Evolutionary conservation across 1,140 invertebrate species (phyloP).

Genomic region (Nomia melanderi): DNA sequence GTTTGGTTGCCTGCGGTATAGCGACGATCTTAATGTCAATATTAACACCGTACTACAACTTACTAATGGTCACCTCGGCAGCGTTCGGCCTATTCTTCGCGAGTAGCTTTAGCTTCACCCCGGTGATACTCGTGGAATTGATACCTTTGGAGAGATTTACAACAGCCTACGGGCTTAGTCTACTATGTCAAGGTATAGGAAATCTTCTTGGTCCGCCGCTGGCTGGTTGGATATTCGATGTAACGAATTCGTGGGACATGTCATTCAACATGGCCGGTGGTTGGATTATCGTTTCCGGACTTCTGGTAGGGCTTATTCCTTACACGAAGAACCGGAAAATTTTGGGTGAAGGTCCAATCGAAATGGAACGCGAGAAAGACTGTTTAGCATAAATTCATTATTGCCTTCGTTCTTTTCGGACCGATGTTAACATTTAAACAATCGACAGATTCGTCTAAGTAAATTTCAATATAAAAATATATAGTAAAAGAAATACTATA

Average conservation of each 20-base stretch:
- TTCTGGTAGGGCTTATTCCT: constrained; percentile 86
- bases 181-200: constrained; percentile 91
- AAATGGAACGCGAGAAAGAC: constrained; percentile 79
- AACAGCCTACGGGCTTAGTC: constrained; percentile 92
- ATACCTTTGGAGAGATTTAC: constrained; percentile 91
- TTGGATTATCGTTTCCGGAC: constrained; percentile 88
- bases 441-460: background rate
- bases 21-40: constrained; percentile 87
- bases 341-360: constrained; percentile 83
- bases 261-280: constrained; percentile 89
- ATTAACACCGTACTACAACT: constrained; percentile 83
- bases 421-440: background rate
- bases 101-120: constrained; percentile 93
- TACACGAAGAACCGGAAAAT: constrained; percentile 85
- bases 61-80: constrained; percentile 82
- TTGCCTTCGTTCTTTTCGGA: background rate
- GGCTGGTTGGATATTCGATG: constrained; percentile 86
- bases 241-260: constrained; percentile 86
- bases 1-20: constrained; percentile 88
- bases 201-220: constrained; percentile 86
- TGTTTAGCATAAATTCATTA: constrained; percentile 32
- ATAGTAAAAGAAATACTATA: no score
- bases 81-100: constrained; percentile 92
- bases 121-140: constrained; percentile 91
- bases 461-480: background rate